Percentiles rank a stretch among this genome's conserved stretches.
These are phyloP conservation scores for Zosterops lateralis DNA, from an alignment of 2,113 vertebrate genomes.

Conservation along the genomic window DNA sequence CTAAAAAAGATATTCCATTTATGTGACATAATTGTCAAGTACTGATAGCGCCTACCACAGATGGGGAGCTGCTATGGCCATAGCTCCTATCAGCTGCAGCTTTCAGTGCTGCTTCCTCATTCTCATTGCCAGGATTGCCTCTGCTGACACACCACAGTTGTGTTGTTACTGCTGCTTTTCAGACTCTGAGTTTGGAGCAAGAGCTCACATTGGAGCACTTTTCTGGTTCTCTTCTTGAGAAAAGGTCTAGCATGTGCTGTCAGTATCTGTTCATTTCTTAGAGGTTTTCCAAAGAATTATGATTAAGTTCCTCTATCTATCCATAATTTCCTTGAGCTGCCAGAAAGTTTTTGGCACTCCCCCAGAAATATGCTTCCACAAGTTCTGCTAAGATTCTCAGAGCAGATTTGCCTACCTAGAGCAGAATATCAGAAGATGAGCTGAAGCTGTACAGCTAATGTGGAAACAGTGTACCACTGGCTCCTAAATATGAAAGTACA, in stretches of 20 bases:
- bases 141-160: conserved; percentile 33
- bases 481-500: background rate
- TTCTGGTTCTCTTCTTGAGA: conserved; percentile 28
- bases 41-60: conserved; percentile 30
- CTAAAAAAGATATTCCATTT: conserved; percentile 33
- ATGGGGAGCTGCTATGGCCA: conserved; percentile 29
- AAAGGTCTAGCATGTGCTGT: conserved; percentile 60
- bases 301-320: conserved; percentile 22
- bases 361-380: conserved; percentile 24
- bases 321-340: conserved; percentile 29
- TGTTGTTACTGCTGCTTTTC: conserved; percentile 37
- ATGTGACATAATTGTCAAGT: conserved; percentile 4
- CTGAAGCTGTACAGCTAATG: conserved; percentile 4
- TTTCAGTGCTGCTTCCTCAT: background rate
- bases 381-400: conserved; percentile 46
- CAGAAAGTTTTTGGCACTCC: conserved; percentile 34
- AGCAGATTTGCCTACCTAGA: conserved; percentile 42
- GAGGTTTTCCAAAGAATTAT: conserved; percentile 57
- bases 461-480: background rate
- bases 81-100: background rate
- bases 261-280: conserved; percentile 49
- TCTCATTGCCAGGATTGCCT: background rate
- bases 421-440: conserved; percentile 26
- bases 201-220: conserved; percentile 15
- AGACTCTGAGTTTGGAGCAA: conserved; percentile 4